Base-by-base conservation (phyloP, 1,140 invertebrate species). In the Ostrea denselamellosa region DNA sequence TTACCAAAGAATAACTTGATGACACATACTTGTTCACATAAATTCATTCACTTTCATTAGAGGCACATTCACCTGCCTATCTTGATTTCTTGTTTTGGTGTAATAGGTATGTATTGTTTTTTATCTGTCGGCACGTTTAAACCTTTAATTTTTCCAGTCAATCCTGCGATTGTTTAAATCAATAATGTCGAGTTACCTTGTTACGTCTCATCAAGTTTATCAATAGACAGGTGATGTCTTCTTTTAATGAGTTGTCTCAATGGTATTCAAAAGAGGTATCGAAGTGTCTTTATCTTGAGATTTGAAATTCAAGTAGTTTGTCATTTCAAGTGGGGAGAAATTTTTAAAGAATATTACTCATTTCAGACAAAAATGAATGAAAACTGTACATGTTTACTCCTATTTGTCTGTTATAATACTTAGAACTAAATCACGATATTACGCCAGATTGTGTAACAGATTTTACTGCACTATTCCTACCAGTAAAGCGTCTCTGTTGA, bases 211-310 rank as follows among this genome's bases (percentile, higher is more conserved):
- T 77, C 68, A 77, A 77, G 12, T 77, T 22, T 5, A 28, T 10
- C 12, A 77, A 12, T 14, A 25, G 25, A 9, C 25, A 77, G 68
- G 68, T 77, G 68, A 77, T 34, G 68, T 28, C 28, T 28, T 12
- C 25, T 14, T 77, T 77, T 34, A 77, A 77, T 77, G 68, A 34
- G 68, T 77, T 77, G 68, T 77, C 25, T 28, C 12, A 28, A 28
- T 77, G 68, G 22, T 34, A 28, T 77, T 77, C 68, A 44, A 12
- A 77, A 77, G 68, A 25, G 25, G 68, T 9, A 77, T 34, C 28
- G 68, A 34, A 77, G 28, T 77, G 68, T 77, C 25, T 77, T 34
- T 77, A 77, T 77, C 68, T 25, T 25, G 25, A 77, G 68, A 77
- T 25, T 34, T 9, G 25, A 77, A 28, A 77, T 25, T 34, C 68